Evolutionary conservation across 1,140 invertebrate genomes (phyloP).

Genomic region (Drosophila oshimai): DNA sequence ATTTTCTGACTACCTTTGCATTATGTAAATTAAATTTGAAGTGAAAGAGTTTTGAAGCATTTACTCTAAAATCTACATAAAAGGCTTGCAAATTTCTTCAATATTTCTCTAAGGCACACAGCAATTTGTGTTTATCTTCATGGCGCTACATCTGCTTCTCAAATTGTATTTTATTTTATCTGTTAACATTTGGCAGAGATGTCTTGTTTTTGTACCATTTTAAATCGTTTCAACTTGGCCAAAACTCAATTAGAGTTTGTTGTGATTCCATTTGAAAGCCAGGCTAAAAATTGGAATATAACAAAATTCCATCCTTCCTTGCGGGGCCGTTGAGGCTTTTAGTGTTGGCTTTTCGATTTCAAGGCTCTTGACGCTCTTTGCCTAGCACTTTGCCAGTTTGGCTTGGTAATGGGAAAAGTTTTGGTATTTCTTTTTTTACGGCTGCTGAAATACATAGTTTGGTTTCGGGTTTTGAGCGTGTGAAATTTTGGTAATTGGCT

Average conservation of each 20-base stretch:
- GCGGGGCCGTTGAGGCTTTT: constrained; percentile 1
- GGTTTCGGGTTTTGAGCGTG: constrained; percentile 24
- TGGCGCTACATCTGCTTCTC: constrained; percentile 13
- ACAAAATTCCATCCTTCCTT: constrained; percentile 27
- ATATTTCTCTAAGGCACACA: background rate
- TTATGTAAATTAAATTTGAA: background rate
- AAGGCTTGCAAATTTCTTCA: constrained; percentile 14
- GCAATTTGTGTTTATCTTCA: constrained; percentile 11
- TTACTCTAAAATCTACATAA: background rate
- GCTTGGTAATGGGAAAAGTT: constrained; percentile 72
- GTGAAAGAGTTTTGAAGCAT: background rate
- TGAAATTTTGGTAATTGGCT: constrained; percentile 62
- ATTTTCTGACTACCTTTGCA: background rate
- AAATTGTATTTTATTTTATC: constrained; percentile 32
- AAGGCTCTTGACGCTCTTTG: constrained; percentile 33
- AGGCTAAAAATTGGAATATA: constrained; percentile 37
- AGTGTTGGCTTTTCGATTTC: constrained; percentile 37
- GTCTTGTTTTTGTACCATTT: constrained; percentile 39
- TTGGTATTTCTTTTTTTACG: constrained; percentile 25
- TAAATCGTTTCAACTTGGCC: constrained; percentile 46
- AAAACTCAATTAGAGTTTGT: constrained; percentile 75
- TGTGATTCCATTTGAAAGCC: constrained; percentile 62
- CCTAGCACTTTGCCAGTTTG: constrained; percentile 38
- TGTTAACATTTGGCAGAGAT: constrained; percentile 8
- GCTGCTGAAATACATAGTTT: constrained; percentile 39